Evolutionary conservation across 1,140 invertebrate species (phyloP).

Genomic region (Neotoxoptera formosana): DNA sequence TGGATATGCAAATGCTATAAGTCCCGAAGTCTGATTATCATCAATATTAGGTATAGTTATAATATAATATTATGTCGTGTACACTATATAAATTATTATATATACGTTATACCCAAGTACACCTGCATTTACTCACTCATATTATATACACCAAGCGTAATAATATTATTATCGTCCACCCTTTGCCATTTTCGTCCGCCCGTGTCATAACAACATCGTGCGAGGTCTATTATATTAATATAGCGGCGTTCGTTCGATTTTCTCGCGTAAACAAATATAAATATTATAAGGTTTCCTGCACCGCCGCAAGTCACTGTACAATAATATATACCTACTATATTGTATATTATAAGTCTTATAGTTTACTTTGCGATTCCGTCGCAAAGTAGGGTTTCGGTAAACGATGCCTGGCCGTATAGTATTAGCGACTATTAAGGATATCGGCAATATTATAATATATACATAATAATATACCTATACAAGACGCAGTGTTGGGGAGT

Average conservation of each 20-base stretch:
- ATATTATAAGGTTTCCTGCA: conserved; percentile 37
- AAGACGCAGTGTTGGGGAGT: no score
- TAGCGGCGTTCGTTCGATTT: conserved; percentile 24
- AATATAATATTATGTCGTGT: not conserved
- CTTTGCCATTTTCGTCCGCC: not conserved
- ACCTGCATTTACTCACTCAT: no score
- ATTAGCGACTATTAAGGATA: not conserved
- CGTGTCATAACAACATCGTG: not conserved
- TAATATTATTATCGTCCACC: not conserved
- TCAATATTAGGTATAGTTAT: not conserved
- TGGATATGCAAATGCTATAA: no score
- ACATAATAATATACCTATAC: no score
- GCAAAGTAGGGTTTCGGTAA: conserved; percentile 25
- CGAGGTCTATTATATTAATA: not conserved
- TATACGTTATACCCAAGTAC: not conserved
- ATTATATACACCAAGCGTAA: not conserved
- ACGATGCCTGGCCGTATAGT: not conserved
- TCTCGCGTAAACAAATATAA: not conserved
- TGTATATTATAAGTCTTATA: conserved; percentile 45
- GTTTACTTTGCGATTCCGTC: conserved; percentile 52
- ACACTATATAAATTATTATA: not conserved
- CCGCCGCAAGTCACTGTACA: no score
- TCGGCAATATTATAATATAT: not conserved
- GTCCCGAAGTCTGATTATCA: no score
- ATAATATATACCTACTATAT: not conserved